These are phyloP conservation scores for Liopterus haemorrhoidalis DNA, from an alignment of 2,888 invertebrate genomes.

Conservation along the genomic window DNA sequence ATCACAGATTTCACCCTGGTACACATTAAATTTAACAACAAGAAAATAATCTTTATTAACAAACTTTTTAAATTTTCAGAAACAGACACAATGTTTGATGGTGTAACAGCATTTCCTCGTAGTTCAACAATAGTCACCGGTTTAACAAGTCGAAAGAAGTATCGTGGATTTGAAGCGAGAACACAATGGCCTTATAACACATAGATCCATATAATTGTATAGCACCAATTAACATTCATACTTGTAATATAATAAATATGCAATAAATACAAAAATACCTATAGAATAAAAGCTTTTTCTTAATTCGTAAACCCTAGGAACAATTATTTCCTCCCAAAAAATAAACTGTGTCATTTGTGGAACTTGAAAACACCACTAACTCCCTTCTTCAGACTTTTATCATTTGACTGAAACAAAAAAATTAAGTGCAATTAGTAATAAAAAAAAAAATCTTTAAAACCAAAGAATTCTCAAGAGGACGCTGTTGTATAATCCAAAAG, in stretches of 20 bases:
- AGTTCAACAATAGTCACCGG: constrained; percentile 81
- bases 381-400: constrained; percentile 57
- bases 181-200: constrained; percentile 52
- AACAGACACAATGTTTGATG: constrained; percentile 65
- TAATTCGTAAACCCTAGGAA: constrained; percentile 7
- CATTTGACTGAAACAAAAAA: constrained; percentile 50
- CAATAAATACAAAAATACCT: constrained; percentile 13
- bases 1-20: constrained; percentile 79
- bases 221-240: constrained; percentile 11
- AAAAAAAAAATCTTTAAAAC: constrained; percentile 11
- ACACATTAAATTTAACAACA: constrained; percentile 15
- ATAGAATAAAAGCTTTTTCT: background rate
- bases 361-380: constrained; percentile 61
- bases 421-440: constrained; percentile 11
- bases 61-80: constrained; percentile 44
- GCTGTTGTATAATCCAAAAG: too few relatives aligned
- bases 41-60: constrained; percentile 20
- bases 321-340: constrained; percentile 17
- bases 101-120: constrained; percentile 77
- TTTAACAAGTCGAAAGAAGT: constrained; percentile 74
- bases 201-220: constrained; percentile 22
- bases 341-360: constrained; percentile 49
- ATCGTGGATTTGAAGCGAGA: constrained; percentile 63
- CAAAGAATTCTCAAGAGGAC: too few relatives aligned
- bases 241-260: constrained; percentile 6